Evolutionary conservation across 2,113 vertebrate species (phyloP), one percentile per base, ranked within the genome.

Genomic region (Jaculus jaculus): DNA sequence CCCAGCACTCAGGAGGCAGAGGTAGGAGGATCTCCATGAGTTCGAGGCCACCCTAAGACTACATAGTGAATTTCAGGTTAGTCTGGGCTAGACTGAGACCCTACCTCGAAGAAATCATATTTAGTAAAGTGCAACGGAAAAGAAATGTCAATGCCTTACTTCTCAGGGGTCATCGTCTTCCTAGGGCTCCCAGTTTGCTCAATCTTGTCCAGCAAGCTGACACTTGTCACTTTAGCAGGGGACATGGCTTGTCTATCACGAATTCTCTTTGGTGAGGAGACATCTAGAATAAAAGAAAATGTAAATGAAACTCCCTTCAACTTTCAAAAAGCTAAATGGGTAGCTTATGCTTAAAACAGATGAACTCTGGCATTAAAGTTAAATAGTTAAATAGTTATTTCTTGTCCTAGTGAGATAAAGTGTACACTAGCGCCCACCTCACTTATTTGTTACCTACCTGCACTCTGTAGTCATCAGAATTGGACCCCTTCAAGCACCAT

Each of bases 171-270:
- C 47, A 30, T 28, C n/a, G 58, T 95, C 74, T 89, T 98, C 12
- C 79, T 81, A 12, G 89, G 68, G 17, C 26, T 93, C 24, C 79
- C 65, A 61, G 30, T 92, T 63, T 3, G 92, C 63, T 97, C 97
- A 34, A 92, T 68, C n/a, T 98, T 96, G 47, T 97, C 96, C 2
- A 85, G 96, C n/a, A 96, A 90, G 91, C 69, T 91, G 82, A 95
- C 73, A 20, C 92, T 92, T 69, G 94, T 96, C 37, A 90, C 93
- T 96, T 96, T 98, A 89, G 96, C 80, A 30, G 97, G 95, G 65
- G 94, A 95, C 71, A 96, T 83, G 26, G 81, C 26, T 65, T 97
- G 97, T 86, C 95, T 96, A 66, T 96, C 97, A 87, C 83, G 91
- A 68, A 95, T 54, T 88, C 93, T 97, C 80, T 96, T 97, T 2